phyloP scores from a whole-genome alignment of 2,888 invertebrate species.

The Steinernema scapterisci region DNA sequence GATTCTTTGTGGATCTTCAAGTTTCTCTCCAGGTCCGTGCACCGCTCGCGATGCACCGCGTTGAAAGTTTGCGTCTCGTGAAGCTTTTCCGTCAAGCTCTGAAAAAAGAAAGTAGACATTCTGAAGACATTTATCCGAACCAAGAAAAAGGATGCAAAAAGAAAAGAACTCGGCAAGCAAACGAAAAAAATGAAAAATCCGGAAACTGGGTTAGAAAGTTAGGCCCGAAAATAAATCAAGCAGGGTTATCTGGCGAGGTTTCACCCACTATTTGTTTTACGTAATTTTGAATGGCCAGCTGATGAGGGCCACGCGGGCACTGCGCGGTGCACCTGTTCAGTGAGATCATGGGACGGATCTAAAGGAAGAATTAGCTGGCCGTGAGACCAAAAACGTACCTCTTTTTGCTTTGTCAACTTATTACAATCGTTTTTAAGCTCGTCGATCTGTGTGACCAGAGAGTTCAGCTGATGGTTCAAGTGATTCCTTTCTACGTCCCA shows the following conservation, averaged over 20 bases:
- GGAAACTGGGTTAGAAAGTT: too few relatives aligned
- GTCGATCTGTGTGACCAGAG: neutral
- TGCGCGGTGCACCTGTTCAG: neutral
- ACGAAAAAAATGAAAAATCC: too few relatives aligned
- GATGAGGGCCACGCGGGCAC: conserved; percentile 27
- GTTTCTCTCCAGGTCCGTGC: conserved; percentile 35
- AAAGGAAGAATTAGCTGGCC: neutral
- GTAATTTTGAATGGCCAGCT: conserved; percentile 29
- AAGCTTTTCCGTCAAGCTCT: conserved; percentile 35
- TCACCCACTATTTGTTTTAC: conserved; percentile 29
- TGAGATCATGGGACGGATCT: neutral
- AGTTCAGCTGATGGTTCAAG: conserved; percentile 9
- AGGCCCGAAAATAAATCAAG: neutral
- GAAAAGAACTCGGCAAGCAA: neutral
- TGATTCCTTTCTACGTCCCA: neutral
- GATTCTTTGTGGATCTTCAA: conserved; percentile 31
- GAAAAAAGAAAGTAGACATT: neutral
- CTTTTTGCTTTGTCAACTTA: conserved; percentile 5
- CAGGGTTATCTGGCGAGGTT: neutral
- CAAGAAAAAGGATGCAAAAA: neutral
- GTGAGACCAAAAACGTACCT: neutral
- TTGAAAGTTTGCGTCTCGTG: conserved; percentile 29
- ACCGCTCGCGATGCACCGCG: conserved; percentile 7
- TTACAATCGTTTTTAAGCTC: neutral
- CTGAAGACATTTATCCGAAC: neutral